A percentile compares a stretch with the other conserved stretches of the same genome.
Evolutionary conservation across 2,797 vertebrate species (phyloP).

Genomic region (Spinus pinus): DNA sequence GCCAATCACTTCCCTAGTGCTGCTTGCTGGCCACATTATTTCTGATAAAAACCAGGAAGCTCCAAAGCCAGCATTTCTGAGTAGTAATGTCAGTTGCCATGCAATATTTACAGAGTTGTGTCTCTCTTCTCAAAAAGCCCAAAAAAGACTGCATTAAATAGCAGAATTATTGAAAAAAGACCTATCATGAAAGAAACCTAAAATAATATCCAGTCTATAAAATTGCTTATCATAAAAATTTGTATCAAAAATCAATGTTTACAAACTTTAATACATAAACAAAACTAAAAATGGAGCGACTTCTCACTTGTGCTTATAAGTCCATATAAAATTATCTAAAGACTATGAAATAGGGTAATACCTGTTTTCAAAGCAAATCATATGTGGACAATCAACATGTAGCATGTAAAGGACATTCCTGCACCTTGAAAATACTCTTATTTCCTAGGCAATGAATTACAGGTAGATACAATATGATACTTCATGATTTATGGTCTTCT

Average conservation of each 20-base stretch:
- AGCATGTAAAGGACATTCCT: neutral
- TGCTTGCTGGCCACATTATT: neutral
- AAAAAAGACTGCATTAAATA: neutral
- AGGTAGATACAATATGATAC: neutral
- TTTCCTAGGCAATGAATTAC: neutral
- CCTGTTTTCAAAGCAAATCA: neutral
- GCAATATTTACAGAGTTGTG: neutral
- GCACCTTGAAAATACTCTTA: neutral
- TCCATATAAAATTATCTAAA: neutral
- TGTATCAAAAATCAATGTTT: neutral
- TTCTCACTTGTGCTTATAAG: neutral
- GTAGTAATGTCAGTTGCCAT: neutral
- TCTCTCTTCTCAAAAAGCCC: neutral
- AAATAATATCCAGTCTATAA: neutral
- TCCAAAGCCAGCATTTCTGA: neutral
- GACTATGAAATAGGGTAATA: neutral
- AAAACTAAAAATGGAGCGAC: neutral
- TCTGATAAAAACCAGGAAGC: neutral
- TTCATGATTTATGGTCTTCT: neutral
- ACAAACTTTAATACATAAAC: neutral
- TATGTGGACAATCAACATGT: neutral
- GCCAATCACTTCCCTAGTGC: fast-evolving
- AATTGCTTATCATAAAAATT: neutral
- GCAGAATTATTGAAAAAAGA: neutral
- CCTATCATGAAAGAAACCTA: neutral